phyloP scores from a whole-genome alignment of 2,113 vertebrate genomes.

The Saguinus imperator region DNA sequence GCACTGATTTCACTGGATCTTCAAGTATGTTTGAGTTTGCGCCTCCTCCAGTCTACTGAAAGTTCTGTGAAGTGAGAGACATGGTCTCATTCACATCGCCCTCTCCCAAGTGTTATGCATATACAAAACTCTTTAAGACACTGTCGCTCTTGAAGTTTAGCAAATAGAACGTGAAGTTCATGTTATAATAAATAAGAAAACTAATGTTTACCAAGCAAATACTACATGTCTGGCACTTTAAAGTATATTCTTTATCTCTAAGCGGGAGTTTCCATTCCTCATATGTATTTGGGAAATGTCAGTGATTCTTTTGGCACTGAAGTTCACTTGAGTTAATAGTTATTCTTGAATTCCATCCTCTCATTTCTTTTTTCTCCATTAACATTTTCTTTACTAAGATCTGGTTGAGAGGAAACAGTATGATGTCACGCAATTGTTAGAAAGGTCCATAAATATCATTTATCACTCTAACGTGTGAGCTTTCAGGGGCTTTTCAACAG shows the following conservation, averaged over 20 bases:
- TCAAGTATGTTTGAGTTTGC: background rate
- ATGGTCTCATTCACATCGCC: accelerated
- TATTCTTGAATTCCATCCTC: background rate
- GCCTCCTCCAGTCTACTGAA: background rate
- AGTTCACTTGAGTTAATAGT: background rate
- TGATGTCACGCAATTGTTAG: background rate
- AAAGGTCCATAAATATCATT: background rate
- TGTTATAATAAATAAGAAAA: background rate
- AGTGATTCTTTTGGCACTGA: background rate
- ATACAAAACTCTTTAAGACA: background rate
- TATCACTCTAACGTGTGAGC: background rate
- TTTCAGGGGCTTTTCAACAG: background rate
- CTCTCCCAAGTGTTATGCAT: background rate
- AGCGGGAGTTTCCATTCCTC: background rate
- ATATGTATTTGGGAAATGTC: background rate
- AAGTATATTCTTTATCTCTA: background rate
- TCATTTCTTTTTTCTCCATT: background rate
- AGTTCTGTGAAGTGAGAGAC: background rate
- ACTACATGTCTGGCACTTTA: background rate
- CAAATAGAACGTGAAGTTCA: background rate
- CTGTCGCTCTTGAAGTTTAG: background rate
- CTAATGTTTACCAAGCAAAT: slow-evolving; percentile 5
- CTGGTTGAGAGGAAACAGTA: background rate
- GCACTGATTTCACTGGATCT: background rate
- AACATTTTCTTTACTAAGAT: background rate